Conservation (phyloP, 2,797 vertebrate species). For the Falco columbarius region DNA sequence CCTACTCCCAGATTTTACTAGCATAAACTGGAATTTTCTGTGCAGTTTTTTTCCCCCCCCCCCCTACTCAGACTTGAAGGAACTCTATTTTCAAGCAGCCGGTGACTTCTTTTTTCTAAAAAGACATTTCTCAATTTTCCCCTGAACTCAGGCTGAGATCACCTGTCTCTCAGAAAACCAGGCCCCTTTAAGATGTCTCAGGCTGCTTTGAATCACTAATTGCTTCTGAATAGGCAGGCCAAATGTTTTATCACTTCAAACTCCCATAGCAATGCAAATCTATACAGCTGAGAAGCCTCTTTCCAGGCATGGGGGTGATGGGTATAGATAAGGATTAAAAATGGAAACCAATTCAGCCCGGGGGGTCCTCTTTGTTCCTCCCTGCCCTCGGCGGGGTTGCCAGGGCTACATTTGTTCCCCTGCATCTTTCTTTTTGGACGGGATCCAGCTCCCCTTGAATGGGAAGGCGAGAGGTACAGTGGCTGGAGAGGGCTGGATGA, state of each 20-base stretch:
- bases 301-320: constrained; percentile 26
- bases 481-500: constrained; percentile 11
- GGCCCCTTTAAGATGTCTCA: constrained; percentile 34
- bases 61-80: background rate
- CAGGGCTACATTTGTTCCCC: constrained; percentile 59
- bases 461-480: constrained; percentile 9
- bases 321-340: constrained; percentile 65
- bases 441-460: constrained; percentile 32
- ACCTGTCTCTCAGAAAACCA: constrained; percentile 11
- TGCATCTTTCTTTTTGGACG: constrained; percentile 21
- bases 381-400: constrained; percentile 23
- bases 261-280: constrained; percentile 63
- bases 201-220: constrained; percentile 51
- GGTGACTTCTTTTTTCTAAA: background rate
- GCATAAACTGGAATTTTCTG: background rate
- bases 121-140: background rate
- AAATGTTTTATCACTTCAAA: constrained; percentile 40
- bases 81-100: background rate
- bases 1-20: background rate
- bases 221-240: constrained; percentile 52
- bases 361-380: constrained; percentile 49
- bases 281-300: constrained; percentile 43
- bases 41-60: background rate
- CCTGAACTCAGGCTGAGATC: background rate
- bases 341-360: constrained; percentile 39